phyloP scores from a whole-genome alignment of 2,888 invertebrate species.

The Cremastobaeus sp. region DNA sequence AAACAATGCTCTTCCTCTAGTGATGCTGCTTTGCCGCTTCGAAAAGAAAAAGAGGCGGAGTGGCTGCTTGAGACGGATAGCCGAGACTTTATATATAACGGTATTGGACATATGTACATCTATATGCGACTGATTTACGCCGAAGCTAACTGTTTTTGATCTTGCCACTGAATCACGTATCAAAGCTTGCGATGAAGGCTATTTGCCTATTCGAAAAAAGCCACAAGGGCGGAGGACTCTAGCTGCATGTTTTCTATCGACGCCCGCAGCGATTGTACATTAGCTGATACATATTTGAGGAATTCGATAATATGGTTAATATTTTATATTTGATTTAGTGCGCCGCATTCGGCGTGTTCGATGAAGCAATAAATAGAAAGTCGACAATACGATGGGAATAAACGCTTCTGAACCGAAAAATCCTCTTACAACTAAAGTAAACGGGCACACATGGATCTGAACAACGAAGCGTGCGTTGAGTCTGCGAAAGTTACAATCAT shows the following conservation, averaged over 20 bases:
- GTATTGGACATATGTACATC: slow-evolving; percentile 54
- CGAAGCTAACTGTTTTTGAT: slow-evolving; percentile 32
- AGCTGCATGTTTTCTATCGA: not conserved
- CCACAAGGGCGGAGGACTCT: no score
- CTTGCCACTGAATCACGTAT: slow-evolving; percentile 4
- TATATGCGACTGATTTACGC: slow-evolving; percentile 36
- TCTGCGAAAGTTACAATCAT: slow-evolving; percentile 38
- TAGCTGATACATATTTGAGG: slow-evolving; percentile 26
- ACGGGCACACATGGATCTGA: slow-evolving; percentile 37
- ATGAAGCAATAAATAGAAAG: slow-evolving; percentile 52
- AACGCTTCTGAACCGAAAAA: slow-evolving; percentile 52
- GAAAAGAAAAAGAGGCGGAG: slow-evolving; percentile 68
- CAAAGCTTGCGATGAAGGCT: slow-evolving; percentile 5
- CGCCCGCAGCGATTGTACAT: not conserved
- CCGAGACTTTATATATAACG: slow-evolving; percentile 64
- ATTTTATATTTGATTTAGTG: slow-evolving; percentile 49
- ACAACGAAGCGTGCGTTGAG: slow-evolving; percentile 23
- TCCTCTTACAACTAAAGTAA: slow-evolving; percentile 51
- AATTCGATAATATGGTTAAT: slow-evolving; percentile 21
- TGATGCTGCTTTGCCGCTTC: slow-evolving; percentile 69
- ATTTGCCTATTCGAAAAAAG: not conserved
- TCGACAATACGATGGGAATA: slow-evolving; percentile 44
- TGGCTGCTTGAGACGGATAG: slow-evolving; percentile 76
- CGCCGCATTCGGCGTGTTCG: slow-evolving; percentile 41
- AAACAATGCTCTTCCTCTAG: slow-evolving; percentile 76